Evolutionary conservation across 2,113 vertebrate genomes (phyloP), one percentile per base, ranked within the genome.

Genomic region (Vulpes lagopus): DNA sequence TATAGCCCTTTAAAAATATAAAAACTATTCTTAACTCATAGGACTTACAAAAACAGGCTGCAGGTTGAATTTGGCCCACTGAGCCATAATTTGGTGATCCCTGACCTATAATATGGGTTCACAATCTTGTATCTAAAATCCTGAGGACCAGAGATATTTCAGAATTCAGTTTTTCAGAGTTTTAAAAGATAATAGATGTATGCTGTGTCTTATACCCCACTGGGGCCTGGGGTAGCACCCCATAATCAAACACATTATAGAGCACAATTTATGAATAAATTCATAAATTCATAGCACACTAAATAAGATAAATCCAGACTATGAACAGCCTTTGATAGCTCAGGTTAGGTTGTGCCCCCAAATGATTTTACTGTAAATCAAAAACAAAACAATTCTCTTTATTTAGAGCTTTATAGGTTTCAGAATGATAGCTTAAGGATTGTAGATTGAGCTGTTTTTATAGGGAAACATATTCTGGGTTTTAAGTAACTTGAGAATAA

Each of bases 401-500:
- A 62, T 94, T 93, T 62, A 89, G 60, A 78, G 38, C 14, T 65
- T 88, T 51, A 43, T 84, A 49, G 59, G 69, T 95, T 88, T 79
- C 84, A 94, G 62, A 90, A 65, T 94, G 82, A 1, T 11, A 51
- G 53, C 73, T 86, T 95, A 74, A 73, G 14, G 16, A 88, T 89
- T 82, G 2, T 90, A 69, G 17, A 43, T 57, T 89, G 80, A 96
- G 25, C 95, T 96, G 38, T 95, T 94, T 91, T 32, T 85, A 43
- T 2, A 78, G 55, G 32, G 51, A 93, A 91, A 38, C 94, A 53
- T 43, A 90, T 67, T 80, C 19, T 79, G 55, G 8, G 35, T 91
- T 91, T 97, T 92, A 92, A 85, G 17, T 91, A 90, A 82, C 5
- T 94, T 94, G 90, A 94, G 32, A 87, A 71, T 73, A 62, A 95